Percentiles rank a stretch among this genome's conserved stretches.
phyloP scores from a whole-genome alignment of 2,888 invertebrate genomes.

The Linyphia triangularis region DNA sequence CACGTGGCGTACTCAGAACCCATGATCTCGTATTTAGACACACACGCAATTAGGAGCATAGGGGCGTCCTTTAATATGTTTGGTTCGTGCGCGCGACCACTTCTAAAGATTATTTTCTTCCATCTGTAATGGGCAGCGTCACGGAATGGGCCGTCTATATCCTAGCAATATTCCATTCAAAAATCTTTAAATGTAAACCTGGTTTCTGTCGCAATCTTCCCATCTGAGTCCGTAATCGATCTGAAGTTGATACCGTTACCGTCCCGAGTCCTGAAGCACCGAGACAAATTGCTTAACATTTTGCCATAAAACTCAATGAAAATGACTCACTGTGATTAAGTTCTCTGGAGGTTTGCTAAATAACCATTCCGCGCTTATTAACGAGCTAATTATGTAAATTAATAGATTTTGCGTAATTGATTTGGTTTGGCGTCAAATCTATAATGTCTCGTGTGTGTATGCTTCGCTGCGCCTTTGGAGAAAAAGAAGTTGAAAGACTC shows the following conservation, averaged over 20 bases:
- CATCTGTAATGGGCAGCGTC: slow-evolving; percentile 71
- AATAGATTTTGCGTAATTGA: slow-evolving; percentile 53
- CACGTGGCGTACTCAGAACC: background rate
- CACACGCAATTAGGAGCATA: slow-evolving; percentile 64
- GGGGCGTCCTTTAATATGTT: slow-evolving; percentile 68
- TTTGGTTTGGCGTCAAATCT: slow-evolving; percentile 34
- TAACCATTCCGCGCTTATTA: slow-evolving; percentile 64
- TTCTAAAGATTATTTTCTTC: slow-evolving; percentile 66
- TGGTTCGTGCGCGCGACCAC: slow-evolving; percentile 68
- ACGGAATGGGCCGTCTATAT: slow-evolving; percentile 37
- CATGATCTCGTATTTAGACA: slow-evolving; percentile 22
- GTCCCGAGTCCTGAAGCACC: background rate
- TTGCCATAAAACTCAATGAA: slow-evolving; percentile 54
- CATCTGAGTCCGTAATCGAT: slow-evolving; percentile 13
- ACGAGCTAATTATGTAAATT: slow-evolving; percentile 61
- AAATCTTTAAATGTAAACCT: slow-evolving; percentile 47
- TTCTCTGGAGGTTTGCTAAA: slow-evolving; percentile 37
- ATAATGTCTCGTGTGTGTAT: slow-evolving; percentile 24
- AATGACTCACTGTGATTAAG: slow-evolving; percentile 43
- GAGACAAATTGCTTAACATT: slow-evolving; percentile 55
- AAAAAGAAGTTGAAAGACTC: background rate
- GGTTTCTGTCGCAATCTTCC: background rate
- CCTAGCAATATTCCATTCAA: background rate
- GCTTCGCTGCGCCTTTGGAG: too few species aligned
- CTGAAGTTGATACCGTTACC: background rate